phyloP scores from a whole-genome alignment of 2,113 vertebrate species.

The Peromyscus californicus region DNA sequence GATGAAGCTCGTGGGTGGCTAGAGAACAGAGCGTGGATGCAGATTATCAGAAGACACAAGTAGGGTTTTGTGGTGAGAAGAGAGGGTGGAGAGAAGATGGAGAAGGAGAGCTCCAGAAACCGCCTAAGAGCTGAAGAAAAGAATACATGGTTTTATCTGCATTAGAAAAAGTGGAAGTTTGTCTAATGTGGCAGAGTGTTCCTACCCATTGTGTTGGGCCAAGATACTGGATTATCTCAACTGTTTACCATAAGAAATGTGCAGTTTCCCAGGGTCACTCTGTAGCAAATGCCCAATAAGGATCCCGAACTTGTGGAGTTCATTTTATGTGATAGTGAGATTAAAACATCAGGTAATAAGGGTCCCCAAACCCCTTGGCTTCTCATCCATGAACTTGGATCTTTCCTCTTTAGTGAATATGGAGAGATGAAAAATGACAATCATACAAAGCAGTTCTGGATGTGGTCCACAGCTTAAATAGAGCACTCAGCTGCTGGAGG shows the following conservation, averaged over 20 bases:
- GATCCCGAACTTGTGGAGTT: constrained; percentile 73
- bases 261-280: constrained; percentile 69
- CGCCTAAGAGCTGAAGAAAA: constrained; percentile 56
- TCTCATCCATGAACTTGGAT: constrained; percentile 80
- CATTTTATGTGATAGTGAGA: background rate
- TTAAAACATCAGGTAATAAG: constrained; percentile 72
- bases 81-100: constrained; percentile 51
- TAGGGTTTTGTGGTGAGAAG: constrained; percentile 70
- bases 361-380: constrained; percentile 73
- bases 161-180: constrained; percentile 79
- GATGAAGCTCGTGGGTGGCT: background rate
- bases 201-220: constrained; percentile 71
- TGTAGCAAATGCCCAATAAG: constrained; percentile 57
- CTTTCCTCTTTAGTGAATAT: background rate
- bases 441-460: constrained; percentile 54
- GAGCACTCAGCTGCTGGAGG: background rate
- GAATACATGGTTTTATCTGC: constrained; percentile 76
- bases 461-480: background rate
- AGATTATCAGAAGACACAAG: constrained; percentile 76
- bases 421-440: constrained; percentile 26
- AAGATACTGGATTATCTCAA: constrained; percentile 84
- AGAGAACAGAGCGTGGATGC: constrained; percentile 46
- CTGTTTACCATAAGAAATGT: constrained; percentile 78
- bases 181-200: constrained; percentile 72
- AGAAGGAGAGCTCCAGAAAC: constrained; percentile 67